Conservation (phyloP, 1,140 invertebrate species). For the Chymomyza costata region DNA sequence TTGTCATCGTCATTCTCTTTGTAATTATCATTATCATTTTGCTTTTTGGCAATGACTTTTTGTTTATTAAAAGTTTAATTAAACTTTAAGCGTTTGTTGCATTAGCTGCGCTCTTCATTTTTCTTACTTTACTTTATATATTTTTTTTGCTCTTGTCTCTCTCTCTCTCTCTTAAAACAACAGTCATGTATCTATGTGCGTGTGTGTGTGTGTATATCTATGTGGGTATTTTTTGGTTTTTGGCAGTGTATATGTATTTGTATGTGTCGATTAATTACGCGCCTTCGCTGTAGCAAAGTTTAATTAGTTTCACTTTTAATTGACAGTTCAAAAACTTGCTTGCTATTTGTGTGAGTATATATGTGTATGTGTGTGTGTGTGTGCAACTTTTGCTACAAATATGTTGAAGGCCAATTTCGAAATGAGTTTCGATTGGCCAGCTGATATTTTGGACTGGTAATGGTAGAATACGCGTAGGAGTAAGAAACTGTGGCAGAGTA, state of each 20-base stretch:
- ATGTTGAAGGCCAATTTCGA: too few relatives aligned
- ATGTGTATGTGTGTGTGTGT: constrained; percentile 1
- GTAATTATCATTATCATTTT: background rate
- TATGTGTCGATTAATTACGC: constrained; percentile 66
- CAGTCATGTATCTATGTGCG: too few relatives aligned
- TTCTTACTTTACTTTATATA: background rate
- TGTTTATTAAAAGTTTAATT: constrained; percentile 59
- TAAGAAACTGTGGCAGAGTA: too few relatives aligned
- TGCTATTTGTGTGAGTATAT: constrained; percentile 22
- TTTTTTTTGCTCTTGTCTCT: background rate
- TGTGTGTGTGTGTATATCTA: too few relatives aligned
- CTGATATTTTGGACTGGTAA: too few relatives aligned
- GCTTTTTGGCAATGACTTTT: constrained; percentile 26
- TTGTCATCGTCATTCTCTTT: constrained; percentile 36
- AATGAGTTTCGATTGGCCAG: too few relatives aligned
- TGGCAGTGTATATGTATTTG: constrained; percentile 5
- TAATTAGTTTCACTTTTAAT: constrained; percentile 70
- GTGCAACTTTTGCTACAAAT: too few relatives aligned
- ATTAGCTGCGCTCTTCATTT: constrained; percentile 21
- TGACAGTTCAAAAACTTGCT: constrained; percentile 60
- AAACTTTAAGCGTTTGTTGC: constrained; percentile 59
- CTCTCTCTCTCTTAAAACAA: too few relatives aligned
- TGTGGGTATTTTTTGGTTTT: constrained; percentile 22
- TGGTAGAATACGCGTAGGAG: too few relatives aligned
- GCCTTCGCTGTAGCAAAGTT: constrained; percentile 53